Evolutionary conservation across 2,888 invertebrate genomes (phyloP).

Genomic region (Priocnemis perturbator): DNA sequence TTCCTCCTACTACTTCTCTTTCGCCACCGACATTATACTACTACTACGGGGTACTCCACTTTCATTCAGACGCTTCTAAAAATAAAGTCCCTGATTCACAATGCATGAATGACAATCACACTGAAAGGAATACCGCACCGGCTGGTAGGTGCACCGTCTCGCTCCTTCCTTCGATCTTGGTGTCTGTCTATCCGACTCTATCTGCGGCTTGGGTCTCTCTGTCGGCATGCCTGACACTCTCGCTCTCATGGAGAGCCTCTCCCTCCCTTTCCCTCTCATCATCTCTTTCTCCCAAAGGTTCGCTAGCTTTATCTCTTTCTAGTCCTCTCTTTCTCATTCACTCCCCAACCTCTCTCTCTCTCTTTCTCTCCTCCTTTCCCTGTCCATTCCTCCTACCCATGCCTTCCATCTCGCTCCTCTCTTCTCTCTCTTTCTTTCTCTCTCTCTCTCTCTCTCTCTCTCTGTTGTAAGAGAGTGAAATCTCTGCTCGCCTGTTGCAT

Average conservation of each 20-base stretch:
- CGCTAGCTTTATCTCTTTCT: constrained; percentile 5
- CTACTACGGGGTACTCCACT: constrained; percentile 69
- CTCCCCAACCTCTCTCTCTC: constrained; percentile 7
- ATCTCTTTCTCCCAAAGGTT: constrained; percentile 1
- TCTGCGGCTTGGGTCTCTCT: not conserved
- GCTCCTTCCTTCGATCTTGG: constrained; percentile 37
- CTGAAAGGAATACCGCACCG: constrained; percentile 55
- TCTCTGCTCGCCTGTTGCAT: constrained; percentile 49
- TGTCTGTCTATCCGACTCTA: constrained; percentile 29
- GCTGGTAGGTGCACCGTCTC: constrained; percentile 37
- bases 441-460: constrained; percentile 12
- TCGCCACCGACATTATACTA: constrained; percentile 46
- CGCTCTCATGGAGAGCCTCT: constrained; percentile 9
- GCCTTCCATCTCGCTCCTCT: not conserved
- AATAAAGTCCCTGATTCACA: constrained; percentile 72
- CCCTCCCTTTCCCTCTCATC: constrained; percentile 20
- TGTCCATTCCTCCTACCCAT: constrained; percentile 18
- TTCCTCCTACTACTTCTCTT: constrained; percentile 29
- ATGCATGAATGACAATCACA: constrained; percentile 72
- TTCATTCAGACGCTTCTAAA: constrained; percentile 73
- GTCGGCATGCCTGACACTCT: not conserved
- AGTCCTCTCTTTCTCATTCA: constrained; percentile 1
- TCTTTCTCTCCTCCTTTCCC: constrained; percentile 27
- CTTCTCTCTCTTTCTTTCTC: constrained; percentile 7
- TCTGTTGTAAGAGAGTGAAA: constrained; percentile 38